phyloP scores from a whole-genome alignment of 2,797 vertebrate species.

The Thaleichthys pacificus region DNA sequence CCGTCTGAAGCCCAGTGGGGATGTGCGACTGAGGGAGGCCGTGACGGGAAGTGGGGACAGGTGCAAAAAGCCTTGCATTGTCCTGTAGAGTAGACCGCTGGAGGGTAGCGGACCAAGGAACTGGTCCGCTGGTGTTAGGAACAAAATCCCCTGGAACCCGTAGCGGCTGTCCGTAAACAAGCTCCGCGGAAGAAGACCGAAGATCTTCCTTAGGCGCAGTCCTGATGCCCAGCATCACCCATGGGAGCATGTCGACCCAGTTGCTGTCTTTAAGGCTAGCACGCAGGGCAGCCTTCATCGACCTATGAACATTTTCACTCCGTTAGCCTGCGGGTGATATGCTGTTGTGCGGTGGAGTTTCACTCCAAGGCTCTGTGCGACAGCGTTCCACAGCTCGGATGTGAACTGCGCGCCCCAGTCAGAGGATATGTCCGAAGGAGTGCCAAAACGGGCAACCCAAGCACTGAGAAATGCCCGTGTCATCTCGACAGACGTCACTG shows the following conservation, averaged over 20 bases:
- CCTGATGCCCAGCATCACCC: too few species aligned
- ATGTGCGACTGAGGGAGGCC: constrained; percentile 1
- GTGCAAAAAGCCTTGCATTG: neutral
- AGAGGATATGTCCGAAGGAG: neutral
- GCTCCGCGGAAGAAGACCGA: too few species aligned
- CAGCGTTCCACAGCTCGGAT: neutral
- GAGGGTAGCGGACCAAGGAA: neutral
- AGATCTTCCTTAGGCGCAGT: too few species aligned
- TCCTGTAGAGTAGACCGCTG: neutral
- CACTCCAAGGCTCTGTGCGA: neutral
- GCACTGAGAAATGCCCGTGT: neutral
- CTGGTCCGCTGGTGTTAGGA: neutral
- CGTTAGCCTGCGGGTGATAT: constrained; percentile 5
- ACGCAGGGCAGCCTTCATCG: neutral
- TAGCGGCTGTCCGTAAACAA: too few species aligned
- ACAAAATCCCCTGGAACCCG: constrained; percentile 13
- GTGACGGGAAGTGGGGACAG: neutral
- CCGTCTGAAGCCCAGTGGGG: neutral
- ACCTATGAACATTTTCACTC: neutral
- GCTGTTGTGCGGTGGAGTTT: constrained; percentile 3
- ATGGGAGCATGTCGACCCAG: constrained; percentile 9
- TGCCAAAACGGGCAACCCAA: constrained; percentile 1
- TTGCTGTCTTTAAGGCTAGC: neutral
- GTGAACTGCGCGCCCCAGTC: constrained; percentile 1
- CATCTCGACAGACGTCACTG: neutral